These are phyloP conservation scores for Heliconius sara DNA, from an alignment of 2,888 invertebrate species.

Conservation along the genomic window DNA sequence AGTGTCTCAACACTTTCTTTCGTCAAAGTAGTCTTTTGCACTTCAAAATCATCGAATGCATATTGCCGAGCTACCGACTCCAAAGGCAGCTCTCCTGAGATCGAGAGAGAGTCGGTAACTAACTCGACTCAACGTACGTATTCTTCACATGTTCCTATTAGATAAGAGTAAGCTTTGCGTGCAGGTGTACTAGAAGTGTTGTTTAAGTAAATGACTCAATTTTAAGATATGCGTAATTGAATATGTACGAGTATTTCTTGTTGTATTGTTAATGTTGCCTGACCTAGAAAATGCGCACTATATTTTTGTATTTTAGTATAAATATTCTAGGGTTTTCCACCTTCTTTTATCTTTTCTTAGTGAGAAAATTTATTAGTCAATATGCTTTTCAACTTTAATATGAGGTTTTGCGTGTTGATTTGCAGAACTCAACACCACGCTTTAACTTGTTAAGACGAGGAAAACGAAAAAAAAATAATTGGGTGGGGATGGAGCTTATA, in stretches of 20 bases:
- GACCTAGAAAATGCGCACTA: neutral
- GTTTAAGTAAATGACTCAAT: conserved; percentile 29
- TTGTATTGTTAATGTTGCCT: neutral
- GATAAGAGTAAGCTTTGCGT: neutral
- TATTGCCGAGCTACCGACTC: neutral
- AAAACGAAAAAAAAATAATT: no score
- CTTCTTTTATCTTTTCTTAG: neutral
- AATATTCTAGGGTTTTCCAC: neutral
- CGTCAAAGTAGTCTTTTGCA: no score
- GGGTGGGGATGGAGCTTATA: no score
- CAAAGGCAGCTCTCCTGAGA: neutral
- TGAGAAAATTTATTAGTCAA: neutral
- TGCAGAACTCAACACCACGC: neutral
- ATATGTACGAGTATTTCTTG: conserved; percentile 15
- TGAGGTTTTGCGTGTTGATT: neutral
- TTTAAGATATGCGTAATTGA: conserved; percentile 21
- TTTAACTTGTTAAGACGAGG: neutral
- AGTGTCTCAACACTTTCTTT: no score
- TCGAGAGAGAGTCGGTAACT: neutral
- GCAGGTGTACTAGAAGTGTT: conserved; percentile 16
- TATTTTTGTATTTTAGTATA: neutral
- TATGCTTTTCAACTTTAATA: neutral
- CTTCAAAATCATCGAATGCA: no score
- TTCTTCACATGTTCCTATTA: neutral
- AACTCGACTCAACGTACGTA: neutral